Evolutionary conservation across 2,113 vertebrate genomes (phyloP).

Genomic region (Seriola quinqueradiata): DNA sequence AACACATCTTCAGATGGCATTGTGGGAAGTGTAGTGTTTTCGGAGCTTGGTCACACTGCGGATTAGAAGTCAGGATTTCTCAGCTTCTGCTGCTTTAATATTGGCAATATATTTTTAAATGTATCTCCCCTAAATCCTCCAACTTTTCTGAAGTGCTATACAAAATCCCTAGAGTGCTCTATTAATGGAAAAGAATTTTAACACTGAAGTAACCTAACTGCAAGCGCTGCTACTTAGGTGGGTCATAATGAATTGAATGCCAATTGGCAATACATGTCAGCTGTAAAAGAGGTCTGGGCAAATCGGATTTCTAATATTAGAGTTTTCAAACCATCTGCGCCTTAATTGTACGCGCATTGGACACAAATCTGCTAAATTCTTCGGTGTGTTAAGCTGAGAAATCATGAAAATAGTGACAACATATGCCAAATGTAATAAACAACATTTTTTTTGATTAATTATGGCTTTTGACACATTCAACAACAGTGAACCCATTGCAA

Average conservation of each 20-base stretch:
- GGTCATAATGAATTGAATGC: slow-evolving; percentile 18
- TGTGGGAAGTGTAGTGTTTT: neutral
- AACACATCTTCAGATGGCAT: neutral
- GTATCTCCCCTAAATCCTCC: neutral
- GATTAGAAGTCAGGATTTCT: neutral
- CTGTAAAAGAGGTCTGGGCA: slow-evolving; percentile 13
- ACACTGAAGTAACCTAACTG: slow-evolving; percentile 9
- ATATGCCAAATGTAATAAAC: slow-evolving; percentile 20
- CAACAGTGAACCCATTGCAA: neutral
- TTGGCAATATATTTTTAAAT: neutral
- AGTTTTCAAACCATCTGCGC: slow-evolving; percentile 53
- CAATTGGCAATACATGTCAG: slow-evolving; percentile 14
- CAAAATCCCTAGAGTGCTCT: neutral
- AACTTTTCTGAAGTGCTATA: neutral
- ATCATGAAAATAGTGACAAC: slow-evolving; percentile 24
- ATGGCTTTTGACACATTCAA: neutral
- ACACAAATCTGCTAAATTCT: slow-evolving; percentile 27
- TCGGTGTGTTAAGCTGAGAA: slow-evolving; percentile 40
- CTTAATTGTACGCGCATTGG: slow-evolving; percentile 14
- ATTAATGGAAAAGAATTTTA: neutral
- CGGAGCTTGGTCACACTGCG: neutral
- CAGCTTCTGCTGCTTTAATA: neutral
- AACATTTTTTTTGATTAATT: neutral
- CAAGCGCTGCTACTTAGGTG: slow-evolving; percentile 11
- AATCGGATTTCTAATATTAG: slow-evolving; percentile 15